Evolutionary conservation across 35 echinoderm and acorn worm genomes (phyloP).

Genomic region (Hemicentrotus pulcherrimus): DNA sequence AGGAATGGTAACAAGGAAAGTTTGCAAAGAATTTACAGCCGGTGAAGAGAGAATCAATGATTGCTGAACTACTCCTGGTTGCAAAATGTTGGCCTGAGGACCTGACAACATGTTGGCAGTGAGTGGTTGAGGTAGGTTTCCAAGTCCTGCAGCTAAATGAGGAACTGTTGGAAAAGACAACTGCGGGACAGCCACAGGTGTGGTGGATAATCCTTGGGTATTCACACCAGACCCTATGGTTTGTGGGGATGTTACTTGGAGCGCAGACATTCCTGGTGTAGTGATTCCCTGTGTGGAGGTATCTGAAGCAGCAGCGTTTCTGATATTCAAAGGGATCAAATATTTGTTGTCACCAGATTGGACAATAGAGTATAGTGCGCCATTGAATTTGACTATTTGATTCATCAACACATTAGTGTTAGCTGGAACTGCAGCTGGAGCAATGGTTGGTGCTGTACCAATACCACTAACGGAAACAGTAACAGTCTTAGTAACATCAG

Average conservation of each 20-base stretch:
- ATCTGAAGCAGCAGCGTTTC: background rate
- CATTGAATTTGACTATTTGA: background rate
- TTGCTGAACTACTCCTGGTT: background rate
- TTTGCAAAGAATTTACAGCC: background rate
- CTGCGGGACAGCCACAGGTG: background rate
- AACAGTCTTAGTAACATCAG: background rate
- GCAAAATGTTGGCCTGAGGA: background rate
- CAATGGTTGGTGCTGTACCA: background rate
- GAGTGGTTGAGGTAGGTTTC: background rate
- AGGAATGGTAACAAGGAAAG: background rate
- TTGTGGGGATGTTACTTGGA: background rate
- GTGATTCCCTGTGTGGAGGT: background rate
- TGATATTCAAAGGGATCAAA: background rate
- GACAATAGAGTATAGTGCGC: background rate
- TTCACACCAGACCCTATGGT: background rate
- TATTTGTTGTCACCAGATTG: background rate
- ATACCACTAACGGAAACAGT: background rate
- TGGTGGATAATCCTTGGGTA: background rate
- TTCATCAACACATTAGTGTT: background rate
- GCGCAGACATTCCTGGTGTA: too few relatives aligned
- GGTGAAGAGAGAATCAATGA: background rate
- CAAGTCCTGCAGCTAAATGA: background rate
- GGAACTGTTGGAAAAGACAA: background rate
- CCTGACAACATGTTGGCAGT: background rate
- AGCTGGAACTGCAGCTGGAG: background rate